A percentile compares a stretch with the other conserved stretches of the same genome.
Conservation (phyloP, 1,140 invertebrate species). For the Brachionus rotundiformis region DNA sequence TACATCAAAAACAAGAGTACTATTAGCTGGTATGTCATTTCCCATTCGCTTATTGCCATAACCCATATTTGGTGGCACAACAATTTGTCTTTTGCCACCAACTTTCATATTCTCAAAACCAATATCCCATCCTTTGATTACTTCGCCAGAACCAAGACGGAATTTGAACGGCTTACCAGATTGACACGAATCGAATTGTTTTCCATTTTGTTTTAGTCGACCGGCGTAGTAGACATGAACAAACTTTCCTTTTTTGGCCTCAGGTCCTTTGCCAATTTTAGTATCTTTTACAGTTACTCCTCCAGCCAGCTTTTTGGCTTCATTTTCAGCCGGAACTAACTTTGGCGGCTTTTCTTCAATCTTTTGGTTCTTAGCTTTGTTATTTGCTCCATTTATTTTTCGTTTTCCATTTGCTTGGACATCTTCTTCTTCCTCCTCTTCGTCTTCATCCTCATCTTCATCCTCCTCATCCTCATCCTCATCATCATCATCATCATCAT, state of each 20-base stretch:
- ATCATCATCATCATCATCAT: constrained; percentile 16
- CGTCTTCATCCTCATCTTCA: constrained; percentile 22
- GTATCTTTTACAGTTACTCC: constrained; percentile 24
- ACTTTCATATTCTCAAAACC: constrained; percentile 79
- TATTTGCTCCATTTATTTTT: background rate
- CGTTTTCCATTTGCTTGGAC: background rate
- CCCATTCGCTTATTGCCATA: constrained; percentile 58
- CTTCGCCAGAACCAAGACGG: constrained; percentile 44
- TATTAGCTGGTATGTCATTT: constrained; percentile 58
- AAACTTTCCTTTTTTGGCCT: constrained; percentile 43
- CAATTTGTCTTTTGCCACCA: constrained; percentile 82
- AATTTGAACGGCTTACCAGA: constrained; percentile 50
- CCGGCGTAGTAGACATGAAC: constrained; percentile 49
- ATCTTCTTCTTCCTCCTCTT: constrained; percentile 15
- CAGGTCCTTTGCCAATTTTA: constrained; percentile 14
- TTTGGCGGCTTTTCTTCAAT: constrained; percentile 2
- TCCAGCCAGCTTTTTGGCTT: constrained; percentile 29
- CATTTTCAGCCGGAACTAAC: background rate
- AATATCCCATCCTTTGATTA: constrained; percentile 77
- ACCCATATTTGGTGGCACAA: constrained; percentile 76
- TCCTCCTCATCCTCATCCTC: constrained; percentile 38
- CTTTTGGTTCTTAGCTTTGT: constrained; percentile 11
- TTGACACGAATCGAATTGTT: constrained; percentile 43
- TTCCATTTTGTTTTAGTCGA: constrained; percentile 38
- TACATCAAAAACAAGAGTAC: constrained; percentile 60